Evolutionary conservation across 2,797 vertebrate species (phyloP), one percentile per base, ranked within the genome.

Genomic region (Phylloscopus collybita): DNA sequence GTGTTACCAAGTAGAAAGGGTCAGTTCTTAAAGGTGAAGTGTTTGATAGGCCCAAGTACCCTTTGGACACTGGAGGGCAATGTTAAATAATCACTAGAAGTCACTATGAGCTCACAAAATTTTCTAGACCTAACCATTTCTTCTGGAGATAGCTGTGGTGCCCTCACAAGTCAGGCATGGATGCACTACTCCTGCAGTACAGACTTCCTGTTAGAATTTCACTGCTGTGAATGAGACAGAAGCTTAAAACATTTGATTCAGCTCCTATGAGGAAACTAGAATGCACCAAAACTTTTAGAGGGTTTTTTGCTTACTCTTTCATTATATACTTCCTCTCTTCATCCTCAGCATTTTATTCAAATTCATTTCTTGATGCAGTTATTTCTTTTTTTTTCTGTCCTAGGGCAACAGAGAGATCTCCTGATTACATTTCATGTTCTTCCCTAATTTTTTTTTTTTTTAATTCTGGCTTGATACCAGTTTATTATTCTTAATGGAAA

Each of bases 1-100:
- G 11, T 4, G 2, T 23, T 45, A 34, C 26, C 21, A 47, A n/a
- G 51, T 57, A 32, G 50, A 15, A 18, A 32, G 8, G 3, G 18
- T 22, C 30, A 66, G 9, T 27, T 26, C 6, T 62, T 81, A 40
- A 70, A 56, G 19, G 9, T 62, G 40, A 56, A 44, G 16, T 1
- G 0, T 44, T 9, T 51, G 15, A 38, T 9, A 65, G 17, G 16
- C 14, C 11, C n/a, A 53, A 2, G 0, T 36, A 22, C 5, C 2
- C 13, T 59, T n/a, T 51, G 62, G 38, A 29, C 44, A 14, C 9
- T 7, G 10, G 27, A 88, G 54, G 38, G 71, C 40, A 16, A 23
- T 83, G 26, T 23, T 40, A n/a, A 50, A 40, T 26, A 67, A 45
- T 65, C 80, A 88, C 45, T 75, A 79, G 73, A 74, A 53, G 56